Percentiles rank a stretch among this genome's conserved stretches.
Conservation (phyloP, 2,113 vertebrate species). For the Nyctibius bracteatus region DNA sequence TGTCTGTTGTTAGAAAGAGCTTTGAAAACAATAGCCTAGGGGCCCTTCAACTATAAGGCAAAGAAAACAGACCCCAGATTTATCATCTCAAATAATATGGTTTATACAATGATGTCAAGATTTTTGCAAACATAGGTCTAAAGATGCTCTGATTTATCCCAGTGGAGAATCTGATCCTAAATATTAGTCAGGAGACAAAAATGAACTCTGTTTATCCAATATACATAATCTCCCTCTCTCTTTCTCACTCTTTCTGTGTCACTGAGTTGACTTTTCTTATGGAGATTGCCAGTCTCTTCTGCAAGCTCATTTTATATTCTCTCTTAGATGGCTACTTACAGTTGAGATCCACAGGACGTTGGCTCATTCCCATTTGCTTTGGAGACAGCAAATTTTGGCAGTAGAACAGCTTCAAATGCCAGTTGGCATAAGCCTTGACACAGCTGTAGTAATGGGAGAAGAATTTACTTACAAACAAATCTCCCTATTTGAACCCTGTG, state of each 20-base stretch:
- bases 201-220: constrained; percentile 29
- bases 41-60: neutral
- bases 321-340: neutral
- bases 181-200: constrained; percentile 57
- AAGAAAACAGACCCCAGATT: constrained; percentile 27
- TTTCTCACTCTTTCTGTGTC: neutral
- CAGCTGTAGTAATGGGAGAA: constrained; percentile 20
- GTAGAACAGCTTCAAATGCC: neutral
- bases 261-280: neutral
- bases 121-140: constrained; percentile 47
- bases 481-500: neutral
- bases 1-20: neutral
- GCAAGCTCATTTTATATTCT: constrained; percentile 13
- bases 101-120: constrained; percentile 40
- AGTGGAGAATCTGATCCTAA: constrained; percentile 39
- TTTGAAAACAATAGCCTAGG: constrained; percentile 28
- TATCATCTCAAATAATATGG: constrained; percentile 25
- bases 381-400: neutral
- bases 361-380: neutral
- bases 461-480: constrained; percentile 14
- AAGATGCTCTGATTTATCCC: constrained; percentile 46
- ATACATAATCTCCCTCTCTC: neutral
- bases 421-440: neutral
- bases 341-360: neutral
- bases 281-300: neutral